These are phyloP conservation scores for Nematostella vectensis DNA, from an alignment of 92 coral and sea anemone species.

Conservation along the genomic window DNA sequence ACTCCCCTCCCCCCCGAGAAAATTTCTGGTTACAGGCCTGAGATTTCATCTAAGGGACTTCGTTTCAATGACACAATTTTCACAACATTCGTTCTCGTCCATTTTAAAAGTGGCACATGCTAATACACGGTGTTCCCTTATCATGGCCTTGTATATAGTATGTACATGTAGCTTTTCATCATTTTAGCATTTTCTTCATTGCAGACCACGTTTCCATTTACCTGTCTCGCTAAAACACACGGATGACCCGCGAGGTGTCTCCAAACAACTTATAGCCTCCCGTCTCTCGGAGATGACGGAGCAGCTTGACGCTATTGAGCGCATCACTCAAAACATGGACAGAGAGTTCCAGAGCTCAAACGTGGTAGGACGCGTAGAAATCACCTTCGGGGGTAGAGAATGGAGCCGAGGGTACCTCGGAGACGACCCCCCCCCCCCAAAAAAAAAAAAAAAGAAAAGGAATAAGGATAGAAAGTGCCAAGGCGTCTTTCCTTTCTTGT, in stretches of 20 bases:
- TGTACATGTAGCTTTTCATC: not conserved
- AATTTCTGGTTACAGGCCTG: too few relatives aligned
- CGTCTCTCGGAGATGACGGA: slow-evolving; percentile 63
- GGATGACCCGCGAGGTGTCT: slow-evolving; percentile 33
- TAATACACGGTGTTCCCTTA: too few relatives aligned
- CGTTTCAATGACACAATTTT: too few relatives aligned
- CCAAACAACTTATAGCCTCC: slow-evolving; percentile 41
- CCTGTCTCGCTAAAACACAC: not conserved
- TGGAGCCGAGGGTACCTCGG: too few relatives aligned
- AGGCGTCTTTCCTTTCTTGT: not conserved
- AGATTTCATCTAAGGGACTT: too few relatives aligned
- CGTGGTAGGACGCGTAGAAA: slow-evolving; percentile 52
- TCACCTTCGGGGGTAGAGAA: not conserved
- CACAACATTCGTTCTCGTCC: too few relatives aligned
- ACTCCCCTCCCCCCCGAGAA: too few relatives aligned
- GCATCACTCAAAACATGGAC: slow-evolving; percentile 69
- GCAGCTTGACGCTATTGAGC: slow-evolving; percentile 64
- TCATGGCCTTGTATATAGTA: too few relatives aligned
- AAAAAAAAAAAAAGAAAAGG: too few relatives aligned
- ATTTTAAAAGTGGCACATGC: too few relatives aligned
- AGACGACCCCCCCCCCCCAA: too few relatives aligned
- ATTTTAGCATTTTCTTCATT: not conserved
- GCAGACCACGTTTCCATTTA: too few relatives aligned
- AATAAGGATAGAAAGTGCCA: not conserved
- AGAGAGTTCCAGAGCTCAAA: slow-evolving; percentile 71